These are phyloP conservation scores for Helarctos malayanus DNA, from an alignment of 2,797 vertebrate species.

Conservation along the genomic window DNA sequence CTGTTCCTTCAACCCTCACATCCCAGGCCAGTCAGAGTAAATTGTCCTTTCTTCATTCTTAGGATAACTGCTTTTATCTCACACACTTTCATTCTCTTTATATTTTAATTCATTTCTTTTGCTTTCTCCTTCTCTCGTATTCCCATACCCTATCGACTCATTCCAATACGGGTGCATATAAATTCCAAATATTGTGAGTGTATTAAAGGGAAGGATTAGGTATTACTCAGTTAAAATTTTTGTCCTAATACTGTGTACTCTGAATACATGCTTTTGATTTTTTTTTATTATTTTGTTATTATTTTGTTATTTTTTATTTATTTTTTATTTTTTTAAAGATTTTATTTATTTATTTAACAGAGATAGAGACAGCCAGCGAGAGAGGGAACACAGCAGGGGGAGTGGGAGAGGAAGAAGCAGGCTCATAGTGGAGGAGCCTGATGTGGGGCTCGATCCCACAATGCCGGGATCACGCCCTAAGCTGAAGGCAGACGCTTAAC, in stretches of 20 bases:
- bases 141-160: not conserved
- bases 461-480: too few species aligned
- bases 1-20: not conserved
- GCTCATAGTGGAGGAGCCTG: too few species aligned
- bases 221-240: not conserved
- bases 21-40: not conserved
- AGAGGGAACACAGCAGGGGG: too few species aligned
- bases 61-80: slow-evolving; percentile 13
- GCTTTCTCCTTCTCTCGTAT: not conserved
- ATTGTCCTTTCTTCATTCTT: not conserved
- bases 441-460: too few species aligned
- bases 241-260: not conserved
- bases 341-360: too few species aligned
- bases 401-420: too few species aligned
- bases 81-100: not conserved
- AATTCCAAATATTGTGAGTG: not conserved
- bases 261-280: slow-evolving; percentile 39
- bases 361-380: too few species aligned
- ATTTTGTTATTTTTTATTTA: too few species aligned
- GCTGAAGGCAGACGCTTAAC: too few species aligned
- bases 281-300: too few species aligned
- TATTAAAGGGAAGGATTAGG: not conserved
- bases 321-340: too few species aligned
- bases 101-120: slow-evolving; percentile 24
- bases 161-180: not conserved